Evolutionary conservation across 2,888 invertebrate genomes (phyloP).

Genomic region (Torymus tubicola): DNA sequence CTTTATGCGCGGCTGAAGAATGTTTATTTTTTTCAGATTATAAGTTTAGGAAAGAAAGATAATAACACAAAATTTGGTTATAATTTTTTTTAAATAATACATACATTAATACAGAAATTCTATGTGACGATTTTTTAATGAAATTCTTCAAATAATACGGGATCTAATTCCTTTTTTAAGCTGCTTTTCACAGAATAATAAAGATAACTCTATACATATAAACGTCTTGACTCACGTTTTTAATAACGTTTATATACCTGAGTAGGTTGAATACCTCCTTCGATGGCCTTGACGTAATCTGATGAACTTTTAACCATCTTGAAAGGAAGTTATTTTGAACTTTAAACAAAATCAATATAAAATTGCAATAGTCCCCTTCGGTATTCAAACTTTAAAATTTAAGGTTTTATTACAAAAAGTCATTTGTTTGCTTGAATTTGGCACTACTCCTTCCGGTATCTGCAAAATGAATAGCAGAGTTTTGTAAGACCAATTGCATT

Average conservation of each 20-base stretch:
- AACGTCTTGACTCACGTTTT: not conserved
- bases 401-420: not conserved
- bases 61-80: too few relatives aligned
- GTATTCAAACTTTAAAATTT: not conserved
- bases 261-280: slow-evolving; percentile 68
- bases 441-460: slow-evolving; percentile 13
- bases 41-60: too few relatives aligned
- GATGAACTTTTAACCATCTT: slow-evolving; percentile 66
- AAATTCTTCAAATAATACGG: too few relatives aligned
- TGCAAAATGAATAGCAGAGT: slow-evolving; percentile 30
- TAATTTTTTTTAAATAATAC: too few relatives aligned
- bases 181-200: too few relatives aligned
- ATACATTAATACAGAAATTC: too few relatives aligned
- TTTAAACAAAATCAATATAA: slow-evolving; percentile 11
- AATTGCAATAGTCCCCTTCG: not conserved
- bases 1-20: too few relatives aligned
- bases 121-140: too few relatives aligned
- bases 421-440: slow-evolving; percentile 27
- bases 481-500: not conserved
- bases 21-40: too few relatives aligned
- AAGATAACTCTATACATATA: too few relatives aligned
- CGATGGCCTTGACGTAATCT: slow-evolving; percentile 71
- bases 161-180: too few relatives aligned
- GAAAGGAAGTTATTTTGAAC: slow-evolving; percentile 9
- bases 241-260: slow-evolving; percentile 46